These are phyloP conservation scores for Drosophila pseudotalamancana DNA, from an alignment of 2,888 invertebrate genomes.

Conservation along the genomic window DNA sequence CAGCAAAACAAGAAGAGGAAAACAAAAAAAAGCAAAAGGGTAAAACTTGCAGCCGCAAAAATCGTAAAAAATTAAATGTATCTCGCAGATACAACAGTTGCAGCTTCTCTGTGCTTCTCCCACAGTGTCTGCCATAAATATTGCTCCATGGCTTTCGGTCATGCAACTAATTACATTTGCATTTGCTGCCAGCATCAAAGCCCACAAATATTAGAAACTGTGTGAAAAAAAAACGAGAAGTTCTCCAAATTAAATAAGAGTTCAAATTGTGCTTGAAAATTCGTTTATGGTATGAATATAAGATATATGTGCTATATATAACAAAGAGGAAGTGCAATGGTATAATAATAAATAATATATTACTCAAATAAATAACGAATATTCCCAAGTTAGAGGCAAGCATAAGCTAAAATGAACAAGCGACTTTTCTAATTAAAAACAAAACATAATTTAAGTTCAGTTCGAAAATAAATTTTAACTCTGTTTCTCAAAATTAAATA, in stretches of 20 bases:
- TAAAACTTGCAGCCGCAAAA: slow-evolving; percentile 61
- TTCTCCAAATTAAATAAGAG: slow-evolving; percentile 2
- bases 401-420: too few species aligned
- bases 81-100: slow-evolving; percentile 69
- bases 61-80: slow-evolving; percentile 79
- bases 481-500: too few species aligned
- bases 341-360: too few species aligned
- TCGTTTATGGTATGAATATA: background rate
- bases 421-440: too few species aligned
- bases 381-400: too few species aligned
- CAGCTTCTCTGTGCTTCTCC: slow-evolving; percentile 37
- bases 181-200: slow-evolving; percentile 35
- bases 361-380: too few species aligned
- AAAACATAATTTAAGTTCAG: too few species aligned
- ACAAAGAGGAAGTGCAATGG: too few species aligned
- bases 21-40: slow-evolving; percentile 42
- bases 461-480: too few species aligned
- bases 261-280: background rate
- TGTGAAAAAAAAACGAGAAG: background rate
- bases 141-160: slow-evolving; percentile 74
- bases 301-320: too few species aligned
- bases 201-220: background rate
- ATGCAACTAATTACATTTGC: slow-evolving; percentile 79
- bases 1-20: slow-evolving; percentile 20
- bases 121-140: slow-evolving; percentile 75